Conservation (phyloP, 2,888 invertebrate genomes). For the Diplolepis rosae region DNA sequence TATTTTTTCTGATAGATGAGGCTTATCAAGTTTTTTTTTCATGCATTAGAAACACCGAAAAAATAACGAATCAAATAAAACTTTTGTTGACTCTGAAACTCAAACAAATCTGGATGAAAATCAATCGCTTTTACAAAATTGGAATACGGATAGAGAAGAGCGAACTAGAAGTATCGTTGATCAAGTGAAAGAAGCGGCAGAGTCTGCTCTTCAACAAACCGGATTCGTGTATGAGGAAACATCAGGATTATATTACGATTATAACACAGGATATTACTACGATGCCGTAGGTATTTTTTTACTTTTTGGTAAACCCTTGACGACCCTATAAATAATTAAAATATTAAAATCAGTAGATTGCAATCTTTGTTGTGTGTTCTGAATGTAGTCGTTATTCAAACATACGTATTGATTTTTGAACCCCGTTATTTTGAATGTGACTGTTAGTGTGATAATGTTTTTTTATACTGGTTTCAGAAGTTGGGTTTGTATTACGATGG, state of each 20-base stretch:
- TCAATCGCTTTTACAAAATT: slow-evolving; percentile 52
- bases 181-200: slow-evolving; percentile 86
- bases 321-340: too few relatives aligned
- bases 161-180: slow-evolving; percentile 77
- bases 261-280: slow-evolving; percentile 91
- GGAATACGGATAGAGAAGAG: slow-evolving; percentile 54
- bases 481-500: slow-evolving; percentile 93
- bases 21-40: slow-evolving; percentile 16
- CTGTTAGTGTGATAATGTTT: too few relatives aligned
- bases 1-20: not conserved
- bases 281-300: slow-evolving; percentile 82
- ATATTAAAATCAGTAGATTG: too few relatives aligned
- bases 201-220: slow-evolving; percentile 80
- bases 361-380: too few relatives aligned
- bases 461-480: slow-evolving; percentile 79
- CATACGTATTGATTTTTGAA: too few relatives aligned
- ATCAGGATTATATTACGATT: slow-evolving; percentile 92
- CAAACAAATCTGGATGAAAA: slow-evolving; percentile 59
- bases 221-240: slow-evolving; percentile 91
- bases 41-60: slow-evolving; percentile 55
- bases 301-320: too few relatives aligned
- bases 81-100: slow-evolving; percentile 55
- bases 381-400: too few relatives aligned
- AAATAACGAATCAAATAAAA: slow-evolving; percentile 57
- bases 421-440: too few relatives aligned